A percentile compares a stretch with the other conserved stretches of the same genome.
phyloP scores from a whole-genome alignment of 2,797 vertebrate species.

The Poeciliopsis gracilis region DNA sequence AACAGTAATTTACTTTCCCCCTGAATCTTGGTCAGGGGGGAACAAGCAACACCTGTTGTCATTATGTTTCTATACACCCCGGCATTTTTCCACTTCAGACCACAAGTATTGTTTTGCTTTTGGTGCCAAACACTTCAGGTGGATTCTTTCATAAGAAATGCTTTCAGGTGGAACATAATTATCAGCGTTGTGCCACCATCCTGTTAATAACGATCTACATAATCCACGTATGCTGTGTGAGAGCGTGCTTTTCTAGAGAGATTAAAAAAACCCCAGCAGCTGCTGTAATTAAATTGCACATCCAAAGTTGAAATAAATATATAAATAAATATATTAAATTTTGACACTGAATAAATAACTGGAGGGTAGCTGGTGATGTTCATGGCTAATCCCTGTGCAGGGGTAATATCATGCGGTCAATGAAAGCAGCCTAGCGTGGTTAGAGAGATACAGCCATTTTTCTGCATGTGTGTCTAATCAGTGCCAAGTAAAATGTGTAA shows the following conservation, averaged over 20 bases:
- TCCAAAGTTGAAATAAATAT: conserved; percentile 79
- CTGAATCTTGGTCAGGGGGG: conserved; percentile 7
- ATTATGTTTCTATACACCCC: background rate
- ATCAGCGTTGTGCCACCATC: conserved; percentile 23
- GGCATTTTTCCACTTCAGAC: conserved; percentile 8
- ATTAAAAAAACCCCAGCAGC: conserved; percentile 38
- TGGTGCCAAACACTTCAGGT: conserved; percentile 21
- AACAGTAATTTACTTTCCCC: conserved; percentile 4
- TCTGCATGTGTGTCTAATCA: conserved; percentile 34
- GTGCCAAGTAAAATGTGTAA: conserved; percentile 44
- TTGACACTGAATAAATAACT: conserved; percentile 72
- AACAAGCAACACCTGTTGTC: background rate
- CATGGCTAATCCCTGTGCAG: conserved; percentile 35
- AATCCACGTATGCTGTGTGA: conserved; percentile 22
- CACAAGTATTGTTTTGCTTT: conserved; percentile 12
- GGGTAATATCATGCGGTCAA: conserved; percentile 51
- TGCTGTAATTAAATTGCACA: conserved; percentile 58
- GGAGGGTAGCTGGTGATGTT: conserved; percentile 41
- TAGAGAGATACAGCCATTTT: conserved; percentile 29
- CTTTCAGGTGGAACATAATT: conserved; percentile 5
- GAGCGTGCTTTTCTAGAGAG: conserved; percentile 48
- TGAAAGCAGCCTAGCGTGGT: conserved; percentile 35
- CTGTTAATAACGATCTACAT: conserved; percentile 15
- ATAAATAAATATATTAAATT: conserved; percentile 81
- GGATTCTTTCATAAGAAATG: conserved; percentile 25